Evolutionary conservation across 2,113 vertebrate genomes (phyloP).

Genomic region (Stigmatopora argus): DNA sequence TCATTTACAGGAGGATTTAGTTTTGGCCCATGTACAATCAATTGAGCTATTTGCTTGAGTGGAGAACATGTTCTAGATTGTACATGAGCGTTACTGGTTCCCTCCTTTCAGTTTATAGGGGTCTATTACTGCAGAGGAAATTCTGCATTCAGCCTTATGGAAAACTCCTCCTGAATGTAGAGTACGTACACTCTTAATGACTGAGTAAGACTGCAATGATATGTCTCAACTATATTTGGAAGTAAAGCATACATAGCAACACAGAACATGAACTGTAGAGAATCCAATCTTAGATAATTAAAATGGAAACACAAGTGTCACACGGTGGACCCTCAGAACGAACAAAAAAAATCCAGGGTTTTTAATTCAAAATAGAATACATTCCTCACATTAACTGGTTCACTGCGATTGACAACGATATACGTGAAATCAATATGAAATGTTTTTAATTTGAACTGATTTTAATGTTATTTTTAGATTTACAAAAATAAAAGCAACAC

Average conservation of each 20-base stretch:
- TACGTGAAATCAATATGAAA: too few relatives aligned
- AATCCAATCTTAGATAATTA: background rate
- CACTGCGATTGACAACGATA: too few relatives aligned
- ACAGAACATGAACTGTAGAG: too few relatives aligned
- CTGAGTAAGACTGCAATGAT: background rate
- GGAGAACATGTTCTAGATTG: constrained; percentile 37
- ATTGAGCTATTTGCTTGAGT: background rate
- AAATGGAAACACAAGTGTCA: background rate
- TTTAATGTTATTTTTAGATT: too few relatives aligned
- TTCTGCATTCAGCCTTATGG: constrained; percentile 53
- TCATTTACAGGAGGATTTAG: constrained; percentile 34
- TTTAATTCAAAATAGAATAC: background rate
- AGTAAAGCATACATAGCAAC: background rate
- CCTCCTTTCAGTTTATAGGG: constrained; percentile 38
- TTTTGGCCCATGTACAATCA: constrained; percentile 53
- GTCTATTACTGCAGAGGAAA: constrained; percentile 47
- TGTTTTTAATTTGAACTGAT: too few relatives aligned
- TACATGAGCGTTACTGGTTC: constrained; percentile 57
- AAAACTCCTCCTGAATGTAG: constrained; percentile 59
- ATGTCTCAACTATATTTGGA: background rate
- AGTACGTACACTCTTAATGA: constrained; percentile 25
- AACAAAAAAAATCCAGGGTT: background rate
- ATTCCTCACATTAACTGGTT: background rate
- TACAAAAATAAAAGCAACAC: too few relatives aligned
- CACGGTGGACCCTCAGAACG: background rate